Evolutionary conservation across 2,797 vertebrate genomes (phyloP).

Genomic region (Microhierax caerulescens): DNA sequence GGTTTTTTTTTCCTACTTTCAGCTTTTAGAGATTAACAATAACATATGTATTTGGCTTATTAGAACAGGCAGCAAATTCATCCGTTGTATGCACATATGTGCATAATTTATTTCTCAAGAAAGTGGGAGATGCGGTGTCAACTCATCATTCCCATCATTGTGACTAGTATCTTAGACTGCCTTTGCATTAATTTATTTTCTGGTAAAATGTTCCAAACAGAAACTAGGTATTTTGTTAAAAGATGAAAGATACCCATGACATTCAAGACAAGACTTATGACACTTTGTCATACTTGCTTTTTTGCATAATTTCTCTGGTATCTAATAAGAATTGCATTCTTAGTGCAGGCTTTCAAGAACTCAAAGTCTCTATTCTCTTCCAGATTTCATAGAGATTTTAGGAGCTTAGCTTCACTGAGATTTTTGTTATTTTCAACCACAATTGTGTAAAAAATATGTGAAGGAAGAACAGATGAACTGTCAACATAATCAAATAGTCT

Average conservation of each 20-base stretch:
- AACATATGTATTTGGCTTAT: background rate
- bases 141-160: background rate
- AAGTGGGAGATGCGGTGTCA: background rate
- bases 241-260: background rate
- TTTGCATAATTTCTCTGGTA: background rate
- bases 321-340: background rate
- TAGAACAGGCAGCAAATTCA: background rate
- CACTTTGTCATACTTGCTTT: background rate
- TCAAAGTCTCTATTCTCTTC: background rate
- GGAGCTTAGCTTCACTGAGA: accelerated
- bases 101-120: background rate
- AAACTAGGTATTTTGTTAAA: background rate
- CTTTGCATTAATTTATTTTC: background rate
- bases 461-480: background rate
- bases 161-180: background rate
- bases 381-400: background rate
- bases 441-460: background rate
- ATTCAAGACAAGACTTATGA: background rate
- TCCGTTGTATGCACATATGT: background rate
- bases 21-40: background rate
- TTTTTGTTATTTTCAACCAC: background rate
- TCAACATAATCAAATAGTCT: background rate
- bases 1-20: background rate
- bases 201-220: background rate
- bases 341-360: background rate